These are phyloP conservation scores for Popillia japonica DNA, from an alignment of 1,140 invertebrate genomes.

Conservation along the genomic window DNA sequence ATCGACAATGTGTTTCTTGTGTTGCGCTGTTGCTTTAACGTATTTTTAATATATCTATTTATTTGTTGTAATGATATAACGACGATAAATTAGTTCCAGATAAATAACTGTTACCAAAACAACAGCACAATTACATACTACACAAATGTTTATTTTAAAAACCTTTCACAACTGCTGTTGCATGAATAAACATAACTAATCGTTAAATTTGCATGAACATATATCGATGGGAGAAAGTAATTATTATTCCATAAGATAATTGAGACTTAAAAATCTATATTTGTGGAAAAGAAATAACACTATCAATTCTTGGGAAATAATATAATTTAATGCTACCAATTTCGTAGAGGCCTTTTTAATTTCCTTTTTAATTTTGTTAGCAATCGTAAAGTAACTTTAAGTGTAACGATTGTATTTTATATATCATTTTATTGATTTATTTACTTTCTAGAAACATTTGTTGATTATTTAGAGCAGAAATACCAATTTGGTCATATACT, in stretches of 20 bases:
- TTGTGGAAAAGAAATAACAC: background rate
- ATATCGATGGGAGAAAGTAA: constrained; percentile 12
- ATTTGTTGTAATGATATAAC: background rate
- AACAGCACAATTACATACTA: background rate
- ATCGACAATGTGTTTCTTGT: too few relatives aligned
- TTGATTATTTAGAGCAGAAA: constrained; percentile 30
- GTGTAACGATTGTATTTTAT: constrained; percentile 14
- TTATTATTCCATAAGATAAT: background rate
- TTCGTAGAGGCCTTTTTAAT: background rate
- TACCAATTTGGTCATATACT: background rate
- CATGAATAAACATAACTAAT: background rate
- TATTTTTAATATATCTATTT: too few relatives aligned
- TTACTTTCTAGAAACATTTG: constrained; percentile 23
- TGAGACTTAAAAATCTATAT: background rate
- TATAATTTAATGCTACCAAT: background rate
- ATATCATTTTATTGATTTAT: constrained; percentile 7
- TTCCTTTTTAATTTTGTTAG: background rate
- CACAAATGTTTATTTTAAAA: background rate
- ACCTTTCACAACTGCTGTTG: background rate
- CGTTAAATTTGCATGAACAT: background rate
- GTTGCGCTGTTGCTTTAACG: too few relatives aligned
- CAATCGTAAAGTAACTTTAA: background rate
- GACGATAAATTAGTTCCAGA: background rate
- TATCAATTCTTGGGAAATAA: constrained; percentile 1
- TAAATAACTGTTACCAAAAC: background rate